A percentile compares a stretch with the other conserved stretches of the same genome.
These are phyloP conservation scores for Drosophila stalkeri DNA, from an alignment of 2,888 invertebrate species.

Conservation along the genomic window DNA sequence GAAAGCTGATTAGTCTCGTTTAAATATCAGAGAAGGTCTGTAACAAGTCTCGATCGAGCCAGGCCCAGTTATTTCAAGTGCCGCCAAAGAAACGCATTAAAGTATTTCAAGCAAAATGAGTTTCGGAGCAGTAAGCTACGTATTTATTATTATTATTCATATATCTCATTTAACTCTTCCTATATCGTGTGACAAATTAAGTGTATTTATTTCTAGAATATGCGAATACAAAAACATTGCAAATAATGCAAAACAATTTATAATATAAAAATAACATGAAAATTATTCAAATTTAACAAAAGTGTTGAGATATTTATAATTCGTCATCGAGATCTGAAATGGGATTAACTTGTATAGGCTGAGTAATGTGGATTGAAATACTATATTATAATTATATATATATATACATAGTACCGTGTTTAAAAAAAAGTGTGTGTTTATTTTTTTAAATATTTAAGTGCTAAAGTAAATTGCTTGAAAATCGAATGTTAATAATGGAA, in stretches of 20 bases:
- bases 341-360: not conserved
- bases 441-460: no score
- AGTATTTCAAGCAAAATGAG: conserved; percentile 30
- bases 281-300: not conserved
- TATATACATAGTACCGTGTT: not conserved
- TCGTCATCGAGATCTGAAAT: not conserved
- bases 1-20: conserved; percentile 34
- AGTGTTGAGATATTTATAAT: not conserved
- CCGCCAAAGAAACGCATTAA: not conserved
- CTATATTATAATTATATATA: not conserved
- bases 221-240: not conserved
- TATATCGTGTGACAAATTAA: not conserved
- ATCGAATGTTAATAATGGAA: not conserved
- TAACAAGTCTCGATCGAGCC: conserved; percentile 7
- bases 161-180: not conserved
- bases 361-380: not conserved
- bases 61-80: conserved; percentile 4
- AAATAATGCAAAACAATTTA: not conserved
- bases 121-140: conserved; percentile 36
- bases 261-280: not conserved
- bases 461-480: not conserved
- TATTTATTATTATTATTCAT: not conserved
- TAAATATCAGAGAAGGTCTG: conserved; percentile 19
- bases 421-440: not conserved
- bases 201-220: not conserved